Evolutionary conservation across 1,140 invertebrate species (phyloP), one percentile per base, ranked within the genome.

Genomic region (Camponotus vicinus): DNA sequence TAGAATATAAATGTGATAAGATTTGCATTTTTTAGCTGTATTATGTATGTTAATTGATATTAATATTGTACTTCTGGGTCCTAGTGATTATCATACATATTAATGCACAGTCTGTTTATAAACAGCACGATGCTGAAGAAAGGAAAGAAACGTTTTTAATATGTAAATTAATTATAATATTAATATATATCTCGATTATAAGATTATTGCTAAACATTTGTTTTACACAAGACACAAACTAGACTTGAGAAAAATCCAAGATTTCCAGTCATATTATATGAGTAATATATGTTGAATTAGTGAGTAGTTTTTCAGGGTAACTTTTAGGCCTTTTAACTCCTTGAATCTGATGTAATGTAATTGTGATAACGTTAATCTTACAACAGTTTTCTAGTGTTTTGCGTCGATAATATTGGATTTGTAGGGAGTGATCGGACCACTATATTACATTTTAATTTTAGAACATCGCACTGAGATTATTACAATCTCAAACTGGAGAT

Each of bases 81-180:
- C 88, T 90, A 83, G 86, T 83, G 55, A 67, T 88, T 64, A 87
- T 89, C 64, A 61, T 80, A 88, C 63, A 75, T 52, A 15, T 52
- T 52, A 76, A 77, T 89, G 66, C 88, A 90, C 73, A 76, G 85
- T 91, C 86, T 88, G 85, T 92, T 92, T 90, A 88, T 90, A 90
- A 91, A 75, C 85, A 75, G 70, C 88, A 89, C 88, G 88, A 88
- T 87, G 70, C 78, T 86, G 67, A 79, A 45, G n/a, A 21, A 55
- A 82, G 59, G 18, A 32, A 40, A 59, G 32, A 57, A 71, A 64
- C 3, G n/a, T 85, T 59, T 59, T 61, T 40, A 70, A 77, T 45
- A 85, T 80, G 40, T 45, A 67, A 69, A 67, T 78, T 52, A 37
- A 85, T 32, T 79, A 45, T 40, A 55, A 34, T 13, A 18, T n/a